Percentiles rank a stretch among this genome's conserved stretches.
phyloP scores from a whole-genome alignment of 2,797 vertebrate species.

The Pampus argenteus region DNA sequence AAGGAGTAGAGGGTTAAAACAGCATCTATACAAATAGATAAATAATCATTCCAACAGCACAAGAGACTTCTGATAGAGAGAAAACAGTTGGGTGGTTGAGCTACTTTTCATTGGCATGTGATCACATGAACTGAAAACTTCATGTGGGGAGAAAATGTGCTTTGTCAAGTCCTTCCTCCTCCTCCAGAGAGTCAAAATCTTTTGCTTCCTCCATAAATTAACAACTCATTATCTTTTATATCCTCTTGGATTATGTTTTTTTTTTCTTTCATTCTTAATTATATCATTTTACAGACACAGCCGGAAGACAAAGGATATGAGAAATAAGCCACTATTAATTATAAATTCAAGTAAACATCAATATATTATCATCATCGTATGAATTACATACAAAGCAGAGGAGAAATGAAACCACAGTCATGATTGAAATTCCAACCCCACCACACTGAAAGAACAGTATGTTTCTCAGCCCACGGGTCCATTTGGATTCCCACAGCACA shows the following conservation, averaged over 20 bases:
- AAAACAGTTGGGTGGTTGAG: not conserved
- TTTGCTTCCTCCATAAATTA: slow-evolving; percentile 33
- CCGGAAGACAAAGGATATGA: not conserved
- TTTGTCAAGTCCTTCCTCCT: slow-evolving; percentile 26
- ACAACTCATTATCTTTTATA: not conserved
- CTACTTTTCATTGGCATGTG: not conserved
- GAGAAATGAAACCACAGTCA: slow-evolving; percentile 21
- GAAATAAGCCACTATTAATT: not conserved
- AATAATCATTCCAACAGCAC: not conserved
- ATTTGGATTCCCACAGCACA: not conserved
- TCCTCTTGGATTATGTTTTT: not conserved
- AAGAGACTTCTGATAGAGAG: not conserved
- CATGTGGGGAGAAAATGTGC: slow-evolving; percentile 13
- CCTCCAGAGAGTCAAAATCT: slow-evolving; percentile 38
- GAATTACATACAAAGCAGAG: not conserved
- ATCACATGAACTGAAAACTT: not conserved
- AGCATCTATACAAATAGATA: slow-evolving; percentile 22
- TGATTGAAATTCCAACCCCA: slow-evolving; percentile 24
- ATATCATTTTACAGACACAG: not conserved
- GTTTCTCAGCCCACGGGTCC: slow-evolving; percentile 16
- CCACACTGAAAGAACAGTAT: slow-evolving; percentile 8
- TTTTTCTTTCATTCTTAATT: not conserved
- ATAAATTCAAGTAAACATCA: not conserved
- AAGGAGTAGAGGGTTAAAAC: not conserved
- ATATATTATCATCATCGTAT: not conserved